These are phyloP conservation scores for Anastrepha obliqua DNA, from an alignment of 1,140 invertebrate species.

Conservation along the genomic window DNA sequence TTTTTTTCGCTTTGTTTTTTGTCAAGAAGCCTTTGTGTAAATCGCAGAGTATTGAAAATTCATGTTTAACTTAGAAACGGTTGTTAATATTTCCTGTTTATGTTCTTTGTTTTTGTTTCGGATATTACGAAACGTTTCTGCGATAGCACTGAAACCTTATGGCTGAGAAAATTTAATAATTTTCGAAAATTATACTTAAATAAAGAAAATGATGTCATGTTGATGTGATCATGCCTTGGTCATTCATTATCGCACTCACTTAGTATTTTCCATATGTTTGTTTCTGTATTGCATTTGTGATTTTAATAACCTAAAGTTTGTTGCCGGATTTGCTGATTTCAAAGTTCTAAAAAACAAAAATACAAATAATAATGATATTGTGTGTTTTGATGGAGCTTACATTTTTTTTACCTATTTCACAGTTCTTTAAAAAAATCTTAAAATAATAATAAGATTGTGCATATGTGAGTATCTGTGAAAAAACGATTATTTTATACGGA, in stretches of 20 bases:
- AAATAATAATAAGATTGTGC: not conserved
- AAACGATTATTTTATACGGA: not conserved
- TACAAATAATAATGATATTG: not conserved
- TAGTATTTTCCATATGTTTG: not conserved
- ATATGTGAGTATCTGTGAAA: not conserved
- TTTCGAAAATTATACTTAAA: not conserved
- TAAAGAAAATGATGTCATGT: constrained; percentile 18
- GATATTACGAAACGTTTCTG: not conserved
- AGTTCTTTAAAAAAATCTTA: not conserved
- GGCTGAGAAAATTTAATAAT: not conserved
- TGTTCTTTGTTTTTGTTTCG: not conserved
- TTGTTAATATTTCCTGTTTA: not conserved
- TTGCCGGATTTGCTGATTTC: not conserved
- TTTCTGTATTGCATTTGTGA: not conserved
- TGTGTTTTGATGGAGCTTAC: not conserved
- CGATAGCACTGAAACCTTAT: not conserved
- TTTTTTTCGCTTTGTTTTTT: no score
- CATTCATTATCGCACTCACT: not conserved
- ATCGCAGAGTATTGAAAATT: not conserved
- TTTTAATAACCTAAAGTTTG: not conserved
- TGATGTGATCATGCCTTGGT: not conserved
- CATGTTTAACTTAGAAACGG: not conserved
- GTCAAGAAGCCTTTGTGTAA: no score
- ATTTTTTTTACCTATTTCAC: not conserved
- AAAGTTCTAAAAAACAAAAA: not conserved